Conservation (phyloP, 2,113 vertebrate genomes). For the Tragulus kanchil region DNA sequence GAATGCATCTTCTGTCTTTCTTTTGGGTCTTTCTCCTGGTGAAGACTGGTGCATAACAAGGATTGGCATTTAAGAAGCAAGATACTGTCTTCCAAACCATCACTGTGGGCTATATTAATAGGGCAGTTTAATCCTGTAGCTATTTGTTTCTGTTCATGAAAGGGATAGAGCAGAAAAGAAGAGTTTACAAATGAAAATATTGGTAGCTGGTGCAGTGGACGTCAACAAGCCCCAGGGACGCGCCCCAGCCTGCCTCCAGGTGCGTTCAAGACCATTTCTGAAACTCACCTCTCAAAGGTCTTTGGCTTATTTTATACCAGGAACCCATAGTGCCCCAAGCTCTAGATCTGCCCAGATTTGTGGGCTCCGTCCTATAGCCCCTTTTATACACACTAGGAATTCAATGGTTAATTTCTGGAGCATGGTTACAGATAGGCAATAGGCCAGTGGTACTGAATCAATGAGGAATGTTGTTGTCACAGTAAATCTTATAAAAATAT, state of each 20-base stretch:
- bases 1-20: background rate
- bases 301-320: background rate
- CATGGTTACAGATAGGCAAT: background rate
- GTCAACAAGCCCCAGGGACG: conserved; percentile 99
- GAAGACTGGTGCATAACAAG: background rate
- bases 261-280: conserved; percentile 82
- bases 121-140: background rate
- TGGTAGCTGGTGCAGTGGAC: conserved; percentile 99
- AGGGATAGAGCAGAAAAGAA: background rate
- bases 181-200: background rate
- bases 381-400: background rate
- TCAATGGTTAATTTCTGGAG: background rate
- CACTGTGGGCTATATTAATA: background rate
- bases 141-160: background rate
- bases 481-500: background rate
- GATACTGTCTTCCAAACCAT: background rate
- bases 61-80: background rate
- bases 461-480: background rate
- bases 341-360: background rate
- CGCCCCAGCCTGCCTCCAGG: conserved; percentile 99
- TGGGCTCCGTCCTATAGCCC: background rate
- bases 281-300: conserved; percentile 29
- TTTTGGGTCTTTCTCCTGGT: background rate
- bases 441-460: background rate
- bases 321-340: background rate